Conservation (phyloP, 1,140 invertebrate genomes). For the Trachymyrmex cornetzi region DNA sequence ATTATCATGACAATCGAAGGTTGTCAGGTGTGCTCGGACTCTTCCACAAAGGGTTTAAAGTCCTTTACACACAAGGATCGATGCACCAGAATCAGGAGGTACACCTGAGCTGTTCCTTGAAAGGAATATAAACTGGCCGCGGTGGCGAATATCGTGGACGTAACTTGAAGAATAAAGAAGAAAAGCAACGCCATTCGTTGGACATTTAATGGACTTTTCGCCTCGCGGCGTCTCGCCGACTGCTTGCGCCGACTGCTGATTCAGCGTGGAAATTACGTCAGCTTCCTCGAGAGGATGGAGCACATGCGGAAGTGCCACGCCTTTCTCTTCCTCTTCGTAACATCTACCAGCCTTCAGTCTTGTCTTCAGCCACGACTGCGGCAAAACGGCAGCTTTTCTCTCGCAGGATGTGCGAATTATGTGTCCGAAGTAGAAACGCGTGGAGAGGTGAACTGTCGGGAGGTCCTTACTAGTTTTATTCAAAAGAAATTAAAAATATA, state of each 20-base stretch:
- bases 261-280: constrained; percentile 74
- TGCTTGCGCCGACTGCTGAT: constrained; percentile 69
- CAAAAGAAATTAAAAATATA: constrained; percentile 2
- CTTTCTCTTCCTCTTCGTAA: constrained; percentile 41
- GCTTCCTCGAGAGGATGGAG: constrained; percentile 55
- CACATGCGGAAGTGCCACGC: constrained; percentile 52
- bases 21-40: not conserved
- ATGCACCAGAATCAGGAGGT: constrained; percentile 24
- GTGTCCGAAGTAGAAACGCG: not conserved
- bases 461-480: not conserved
- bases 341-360: not conserved
- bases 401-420: not conserved
- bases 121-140: constrained; percentile 30
- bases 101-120: not conserved
- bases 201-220: constrained; percentile 69
- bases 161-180: constrained; percentile 37
- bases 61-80: not conserved
- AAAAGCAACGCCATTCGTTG: constrained; percentile 37
- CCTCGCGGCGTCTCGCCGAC: constrained; percentile 42
- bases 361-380: constrained; percentile 32
- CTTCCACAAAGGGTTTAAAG: constrained; percentile 4
- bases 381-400: constrained; percentile 1
- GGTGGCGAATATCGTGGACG: constrained; percentile 13
- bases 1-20: not conserved
- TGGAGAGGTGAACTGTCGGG: not conserved